These are phyloP conservation scores for Hycleus cichorii DNA, from an alignment of 1,140 invertebrate genomes.

Conservation along the genomic window DNA sequence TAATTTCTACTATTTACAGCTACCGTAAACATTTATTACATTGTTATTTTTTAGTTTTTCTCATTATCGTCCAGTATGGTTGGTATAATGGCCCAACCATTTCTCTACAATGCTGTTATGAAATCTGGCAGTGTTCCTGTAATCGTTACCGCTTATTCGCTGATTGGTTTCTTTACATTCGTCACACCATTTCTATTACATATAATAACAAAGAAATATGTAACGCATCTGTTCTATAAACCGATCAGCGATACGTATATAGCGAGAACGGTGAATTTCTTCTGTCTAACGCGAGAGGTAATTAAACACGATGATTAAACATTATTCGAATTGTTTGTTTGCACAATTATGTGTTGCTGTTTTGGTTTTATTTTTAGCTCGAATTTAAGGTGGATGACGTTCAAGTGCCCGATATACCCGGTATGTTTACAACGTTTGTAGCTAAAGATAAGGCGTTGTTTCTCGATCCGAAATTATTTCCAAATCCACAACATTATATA, in stretches of 20 bases:
- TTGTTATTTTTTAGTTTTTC: constrained; percentile 47
- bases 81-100: constrained; percentile 64
- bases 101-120: constrained; percentile 55
- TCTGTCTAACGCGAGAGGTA: constrained; percentile 56
- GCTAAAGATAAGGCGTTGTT: constrained; percentile 67
- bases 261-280: constrained; percentile 62
- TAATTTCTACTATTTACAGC: neutral
- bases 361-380: constrained; percentile 48
- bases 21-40: constrained; percentile 8
- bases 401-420: constrained; percentile 63
- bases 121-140: constrained; percentile 49
- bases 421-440: constrained; percentile 73
- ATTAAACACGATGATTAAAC: constrained; percentile 7
- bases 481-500: constrained; percentile 63
- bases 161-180: constrained; percentile 73
- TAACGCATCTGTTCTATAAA: constrained; percentile 68
- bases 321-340: neutral
- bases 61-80: constrained; percentile 66
- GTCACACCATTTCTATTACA: constrained; percentile 77
- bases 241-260: constrained; percentile 54
- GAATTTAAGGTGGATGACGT: constrained; percentile 71
- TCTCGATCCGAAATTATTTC: constrained; percentile 63
- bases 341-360: neutral
- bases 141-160: constrained; percentile 52
- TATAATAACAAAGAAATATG: constrained; percentile 77